A percentile compares a stretch with the other conserved stretches of the same genome.
Conservation (phyloP, 2,113 vertebrate genomes). For the Campylomormyrus numenius region DNA sequence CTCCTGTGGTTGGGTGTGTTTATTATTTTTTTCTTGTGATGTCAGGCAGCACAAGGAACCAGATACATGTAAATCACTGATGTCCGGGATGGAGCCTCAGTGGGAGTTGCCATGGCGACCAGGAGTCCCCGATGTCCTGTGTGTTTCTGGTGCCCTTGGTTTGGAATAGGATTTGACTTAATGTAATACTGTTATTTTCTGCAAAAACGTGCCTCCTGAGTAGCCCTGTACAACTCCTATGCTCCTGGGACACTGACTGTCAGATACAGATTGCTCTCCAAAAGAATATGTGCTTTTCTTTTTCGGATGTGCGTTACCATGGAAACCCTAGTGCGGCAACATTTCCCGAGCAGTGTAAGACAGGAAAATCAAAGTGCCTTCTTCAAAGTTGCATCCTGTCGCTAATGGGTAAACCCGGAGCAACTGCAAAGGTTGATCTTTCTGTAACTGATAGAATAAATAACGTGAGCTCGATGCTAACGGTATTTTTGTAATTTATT, state of each 20-base stretch:
- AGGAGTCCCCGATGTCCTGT: background rate
- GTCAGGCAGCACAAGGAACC: constrained; percentile 9
- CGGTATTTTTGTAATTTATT: background rate
- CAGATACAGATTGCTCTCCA: constrained; percentile 20
- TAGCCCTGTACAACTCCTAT: background rate
- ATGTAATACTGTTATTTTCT: constrained; percentile 11
- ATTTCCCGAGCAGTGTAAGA: constrained; percentile 20
- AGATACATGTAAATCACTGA: constrained; percentile 13
- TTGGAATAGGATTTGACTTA: background rate
- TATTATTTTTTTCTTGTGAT: background rate
- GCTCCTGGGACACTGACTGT: constrained; percentile 20
- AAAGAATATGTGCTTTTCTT: constrained; percentile 16
- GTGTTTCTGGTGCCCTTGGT: background rate
- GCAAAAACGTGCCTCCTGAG: background rate
- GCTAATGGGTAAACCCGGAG: background rate
- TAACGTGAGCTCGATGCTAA: background rate
- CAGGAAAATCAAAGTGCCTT: background rate
- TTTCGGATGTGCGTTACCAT: constrained; percentile 34
- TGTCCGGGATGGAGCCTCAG: constrained; percentile 7
- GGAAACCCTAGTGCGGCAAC: constrained; percentile 30
- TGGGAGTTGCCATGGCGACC: constrained; percentile 9
- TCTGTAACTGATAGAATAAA: background rate
- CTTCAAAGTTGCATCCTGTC: background rate
- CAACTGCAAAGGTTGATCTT: background rate
- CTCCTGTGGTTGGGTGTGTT: background rate